Base-by-base conservation (phyloP, 2,888 invertebrate genomes). In the Allophyes oxyacanthae region DNA sequence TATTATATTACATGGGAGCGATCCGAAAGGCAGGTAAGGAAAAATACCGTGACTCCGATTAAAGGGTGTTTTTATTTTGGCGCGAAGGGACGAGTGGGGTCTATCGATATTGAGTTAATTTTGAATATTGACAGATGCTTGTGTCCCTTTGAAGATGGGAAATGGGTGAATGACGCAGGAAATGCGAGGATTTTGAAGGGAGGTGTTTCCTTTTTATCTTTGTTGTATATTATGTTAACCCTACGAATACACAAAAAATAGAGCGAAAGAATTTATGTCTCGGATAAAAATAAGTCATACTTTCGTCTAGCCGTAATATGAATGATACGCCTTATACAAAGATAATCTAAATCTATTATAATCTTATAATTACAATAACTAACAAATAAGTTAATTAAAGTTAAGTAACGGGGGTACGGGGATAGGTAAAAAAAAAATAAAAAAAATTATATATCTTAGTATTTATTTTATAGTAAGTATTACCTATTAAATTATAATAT, bases 101-200 rank as follows among this genome's bases (percentile, higher is more conserved):
- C 56, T 46, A 59, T 77, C 58, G 73, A 74, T 43, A 57, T 26
- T 25, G 38, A 67, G 63, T 77, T 70, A 71, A 74, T 77, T 66
- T 71, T 57, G 63, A 48, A 70, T 59, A 70, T 61, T 52, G 48
- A 59, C 52, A 54, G 60, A 56, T 63, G 57, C 20, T 59, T 42
- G 48, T 26, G 32, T 49, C 48, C 60, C 66, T 74, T 65, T 64
- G 61, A 69, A 40, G 46, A 51, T 36, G 8, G 32, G 33, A 40
- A 44, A 51, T 36, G 9, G 33, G 28, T 7, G 34, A 48, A 48
- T 51, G 38, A 43, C 36, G 46, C 41, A 38, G 48, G 48, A 61
- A 58, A 67, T 57, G 42, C 37, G 41, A 42, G 59, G 36, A 49
- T 42, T 49, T 28, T 40, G 26, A 11, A n/a, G 10, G 14, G 34